Evolutionary conservation across 2,888 invertebrate genomes (phyloP).

Genomic region (Aporophyla lueneburgensis): DNA sequence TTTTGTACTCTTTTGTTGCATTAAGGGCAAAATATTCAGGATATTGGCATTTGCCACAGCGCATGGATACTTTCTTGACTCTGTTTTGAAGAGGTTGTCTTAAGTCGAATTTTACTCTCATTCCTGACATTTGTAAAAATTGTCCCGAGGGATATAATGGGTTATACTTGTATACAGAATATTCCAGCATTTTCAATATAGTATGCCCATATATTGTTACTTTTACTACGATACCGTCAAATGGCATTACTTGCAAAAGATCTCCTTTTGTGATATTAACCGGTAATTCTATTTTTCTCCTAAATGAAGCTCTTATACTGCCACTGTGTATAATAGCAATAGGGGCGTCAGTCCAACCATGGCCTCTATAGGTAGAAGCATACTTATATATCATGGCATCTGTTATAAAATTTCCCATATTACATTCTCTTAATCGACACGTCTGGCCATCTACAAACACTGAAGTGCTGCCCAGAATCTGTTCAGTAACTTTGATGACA

Average conservation of each 20-base stretch:
- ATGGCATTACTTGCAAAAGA: slow-evolving; percentile 94
- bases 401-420: slow-evolving; percentile 95
- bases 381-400: slow-evolving; percentile 94
- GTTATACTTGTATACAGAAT: slow-evolving; percentile 90
- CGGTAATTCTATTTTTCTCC: slow-evolving; percentile 69
- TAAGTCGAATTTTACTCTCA: slow-evolving; percentile 93
- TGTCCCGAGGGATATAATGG: slow-evolving; percentile 91
- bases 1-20: slow-evolving; percentile 89
- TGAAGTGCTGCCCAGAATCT: slow-evolving; percentile 92
- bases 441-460: slow-evolving; percentile 93
- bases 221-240: slow-evolving; percentile 93
- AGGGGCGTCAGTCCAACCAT: slow-evolving; percentile 95
- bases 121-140: slow-evolving; percentile 96
- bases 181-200: slow-evolving; percentile 92
- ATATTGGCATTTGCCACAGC: slow-evolving; percentile 93
- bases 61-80: slow-evolving; percentile 91
- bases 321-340: slow-evolving; percentile 95
- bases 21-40: slow-evolving; percentile 91
- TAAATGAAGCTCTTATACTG: slow-evolving; percentile 93
- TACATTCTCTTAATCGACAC: slow-evolving; percentile 95
- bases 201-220: slow-evolving; percentile 92
- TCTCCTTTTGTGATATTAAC: slow-evolving; percentile 93
- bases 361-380: slow-evolving; percentile 81
- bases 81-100: slow-evolving; percentile 91
- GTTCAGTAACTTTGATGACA: slow-evolving; percentile 87